Conservation (phyloP, 1,140 invertebrate species). For the Heterodera schachtii region DNA sequence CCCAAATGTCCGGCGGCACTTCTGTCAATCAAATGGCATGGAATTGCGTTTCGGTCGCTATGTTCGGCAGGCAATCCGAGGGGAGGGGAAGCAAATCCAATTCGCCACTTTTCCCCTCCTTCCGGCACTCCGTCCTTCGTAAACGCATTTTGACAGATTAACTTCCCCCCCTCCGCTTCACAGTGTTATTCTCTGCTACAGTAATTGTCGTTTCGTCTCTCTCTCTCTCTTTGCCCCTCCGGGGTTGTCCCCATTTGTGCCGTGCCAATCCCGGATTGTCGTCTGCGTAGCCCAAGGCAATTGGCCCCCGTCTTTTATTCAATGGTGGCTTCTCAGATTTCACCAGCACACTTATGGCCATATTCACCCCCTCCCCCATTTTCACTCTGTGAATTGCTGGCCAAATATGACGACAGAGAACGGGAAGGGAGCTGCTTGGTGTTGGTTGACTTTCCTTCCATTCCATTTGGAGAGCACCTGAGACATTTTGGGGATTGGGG, state of each 20-base stretch:
- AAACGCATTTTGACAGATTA: not conserved
- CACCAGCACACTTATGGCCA: not conserved
- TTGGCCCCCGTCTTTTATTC: not conserved
- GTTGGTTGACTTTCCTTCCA: not conserved
- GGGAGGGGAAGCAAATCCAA: not conserved
- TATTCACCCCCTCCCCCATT: not conserved
- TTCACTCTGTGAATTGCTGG: not conserved
- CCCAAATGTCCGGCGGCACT: not conserved
- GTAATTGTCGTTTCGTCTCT: not conserved
- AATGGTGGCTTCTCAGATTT: not conserved
- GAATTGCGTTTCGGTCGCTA: not conserved
- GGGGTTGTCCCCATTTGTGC: not conserved
- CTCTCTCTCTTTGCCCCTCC: not conserved
- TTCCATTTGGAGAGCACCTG: conserved; percentile 4
- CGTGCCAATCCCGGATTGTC: not conserved
- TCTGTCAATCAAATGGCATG: conserved; percentile 3
- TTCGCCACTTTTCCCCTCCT: not conserved
- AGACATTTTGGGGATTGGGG: too few relatives aligned
- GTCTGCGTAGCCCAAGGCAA: not conserved
- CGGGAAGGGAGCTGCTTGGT: not conserved
- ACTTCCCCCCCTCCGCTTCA: not conserved
- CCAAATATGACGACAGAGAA: not conserved
- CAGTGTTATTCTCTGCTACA: not conserved
- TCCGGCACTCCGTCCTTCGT: not conserved
- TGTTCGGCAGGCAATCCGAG: not conserved